Conservation (phyloP, 2,888 invertebrate genomes). For the Adineta ricciae region DNA sequence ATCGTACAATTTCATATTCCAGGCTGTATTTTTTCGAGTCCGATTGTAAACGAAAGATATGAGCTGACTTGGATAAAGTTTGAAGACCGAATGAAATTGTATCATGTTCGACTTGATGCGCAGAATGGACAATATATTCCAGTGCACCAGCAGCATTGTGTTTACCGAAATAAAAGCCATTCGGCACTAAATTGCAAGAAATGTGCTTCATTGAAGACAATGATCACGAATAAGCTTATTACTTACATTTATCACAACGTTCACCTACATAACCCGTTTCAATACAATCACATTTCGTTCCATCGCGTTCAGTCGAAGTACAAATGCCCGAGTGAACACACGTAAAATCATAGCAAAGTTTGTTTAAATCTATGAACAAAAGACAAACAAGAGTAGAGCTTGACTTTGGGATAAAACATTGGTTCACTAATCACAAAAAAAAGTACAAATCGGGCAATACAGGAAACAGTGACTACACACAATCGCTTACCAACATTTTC, state of each 20-base stretch:
- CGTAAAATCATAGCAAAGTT: constrained; percentile 22
- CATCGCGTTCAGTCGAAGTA: not conserved
- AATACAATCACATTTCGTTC: not conserved
- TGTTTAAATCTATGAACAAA: not conserved
- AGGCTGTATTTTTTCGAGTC: not conserved
- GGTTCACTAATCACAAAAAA: too few species aligned
- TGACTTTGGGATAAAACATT: too few species aligned
- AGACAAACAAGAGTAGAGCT: not conserved
- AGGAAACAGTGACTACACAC: not conserved
- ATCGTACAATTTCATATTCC: not conserved
- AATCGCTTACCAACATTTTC: not conserved
- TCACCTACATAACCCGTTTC: constrained; percentile 7
- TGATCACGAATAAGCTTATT: not conserved
- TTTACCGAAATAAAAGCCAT: constrained; percentile 21
- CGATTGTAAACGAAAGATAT: not conserved
- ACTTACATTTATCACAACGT: not conserved
- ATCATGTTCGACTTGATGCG: not conserved
- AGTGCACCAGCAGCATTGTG: not conserved
- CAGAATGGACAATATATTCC: not conserved
- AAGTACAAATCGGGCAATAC: not conserved
- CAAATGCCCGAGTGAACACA: not conserved
- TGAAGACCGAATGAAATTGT: constrained; percentile 19
- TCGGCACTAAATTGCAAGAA: not conserved
- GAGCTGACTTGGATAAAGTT: not conserved
- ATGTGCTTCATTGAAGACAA: not conserved